Conservation (phyloP, 2,113 vertebrate species). For the Cercopithecus mona region DNA sequence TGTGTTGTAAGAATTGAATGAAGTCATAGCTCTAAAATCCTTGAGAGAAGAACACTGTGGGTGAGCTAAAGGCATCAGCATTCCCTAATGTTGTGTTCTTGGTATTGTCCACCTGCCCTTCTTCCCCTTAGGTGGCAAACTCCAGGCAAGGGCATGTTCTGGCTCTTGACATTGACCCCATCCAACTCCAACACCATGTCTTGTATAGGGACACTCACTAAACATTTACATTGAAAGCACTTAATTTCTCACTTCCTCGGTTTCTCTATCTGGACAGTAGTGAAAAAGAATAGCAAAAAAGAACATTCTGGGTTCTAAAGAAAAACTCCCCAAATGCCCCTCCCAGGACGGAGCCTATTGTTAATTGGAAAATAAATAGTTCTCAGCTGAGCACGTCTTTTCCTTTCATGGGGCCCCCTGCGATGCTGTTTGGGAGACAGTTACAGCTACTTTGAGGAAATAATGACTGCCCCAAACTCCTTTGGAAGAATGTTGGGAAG, state of each 20-base stretch:
- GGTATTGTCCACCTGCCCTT: not conserved
- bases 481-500: conserved; percentile 55
- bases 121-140: not conserved
- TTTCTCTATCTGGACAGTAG: conserved; percentile 2
- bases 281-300: conserved; percentile 10
- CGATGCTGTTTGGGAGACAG: conserved; percentile 35
- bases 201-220: not conserved
- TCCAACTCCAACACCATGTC: not conserved
- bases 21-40: not conserved
- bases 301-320: conserved; percentile 29
- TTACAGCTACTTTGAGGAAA: conserved; percentile 68
- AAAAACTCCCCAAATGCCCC: not conserved
- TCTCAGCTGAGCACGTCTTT: not conserved
- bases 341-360: conserved; percentile 27
- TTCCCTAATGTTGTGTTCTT: not conserved
- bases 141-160: not conserved
- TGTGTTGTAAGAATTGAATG: not conserved
- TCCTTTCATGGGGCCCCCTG: conserved; percentile 41
- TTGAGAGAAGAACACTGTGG: not conserved
- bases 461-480: conserved; percentile 50
- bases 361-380: conserved; percentile 68
- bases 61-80: not conserved
- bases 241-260: not conserved
- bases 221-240: not conserved
- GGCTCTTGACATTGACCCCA: too few species aligned